These are phyloP conservation scores for Ormyrus thymus DNA, from an alignment of 2,888 invertebrate species.

Conservation along the genomic window DNA sequence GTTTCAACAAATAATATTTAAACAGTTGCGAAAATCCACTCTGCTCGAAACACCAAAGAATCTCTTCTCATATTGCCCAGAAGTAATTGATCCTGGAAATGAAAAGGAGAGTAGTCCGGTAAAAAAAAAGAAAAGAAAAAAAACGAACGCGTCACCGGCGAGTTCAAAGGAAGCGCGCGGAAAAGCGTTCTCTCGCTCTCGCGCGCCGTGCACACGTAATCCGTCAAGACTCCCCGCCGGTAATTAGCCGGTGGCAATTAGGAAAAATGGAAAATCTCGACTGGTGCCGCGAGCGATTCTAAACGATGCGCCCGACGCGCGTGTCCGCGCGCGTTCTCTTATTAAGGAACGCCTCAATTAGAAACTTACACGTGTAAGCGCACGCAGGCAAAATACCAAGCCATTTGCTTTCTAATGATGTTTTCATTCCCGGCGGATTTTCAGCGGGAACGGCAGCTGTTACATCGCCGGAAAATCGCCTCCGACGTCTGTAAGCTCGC, in stretches of 20 bases:
- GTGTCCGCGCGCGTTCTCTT: slow-evolving; percentile 8
- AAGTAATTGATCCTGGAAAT: no score
- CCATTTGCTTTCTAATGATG: slow-evolving; percentile 48
- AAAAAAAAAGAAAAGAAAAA: no score
- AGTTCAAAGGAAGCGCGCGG: background rate
- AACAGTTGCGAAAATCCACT: no score
- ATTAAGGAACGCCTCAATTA: slow-evolving; percentile 45
- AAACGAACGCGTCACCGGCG: no score
- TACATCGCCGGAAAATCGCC: slow-evolving; percentile 4
- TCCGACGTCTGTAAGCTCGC: background rate
- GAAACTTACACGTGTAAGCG: slow-evolving; percentile 25
- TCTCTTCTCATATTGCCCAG: no score
- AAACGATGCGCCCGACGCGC: background rate
- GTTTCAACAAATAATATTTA: no score
- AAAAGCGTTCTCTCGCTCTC: background rate
- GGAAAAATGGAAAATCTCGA: slow-evolving; percentile 14
- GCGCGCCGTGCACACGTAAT: background rate
- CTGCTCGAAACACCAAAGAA: no score
- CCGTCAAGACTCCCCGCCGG: no score
- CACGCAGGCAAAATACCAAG: slow-evolving; percentile 25
- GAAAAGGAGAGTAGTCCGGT: no score
- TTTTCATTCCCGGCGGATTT: slow-evolving; percentile 35
- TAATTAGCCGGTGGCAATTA: slow-evolving; percentile 4
- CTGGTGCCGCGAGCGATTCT: background rate
- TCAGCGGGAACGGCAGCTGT: background rate